Conservation (phyloP, 23 tunicate species). For the Botrylloides violaceus region DNA sequence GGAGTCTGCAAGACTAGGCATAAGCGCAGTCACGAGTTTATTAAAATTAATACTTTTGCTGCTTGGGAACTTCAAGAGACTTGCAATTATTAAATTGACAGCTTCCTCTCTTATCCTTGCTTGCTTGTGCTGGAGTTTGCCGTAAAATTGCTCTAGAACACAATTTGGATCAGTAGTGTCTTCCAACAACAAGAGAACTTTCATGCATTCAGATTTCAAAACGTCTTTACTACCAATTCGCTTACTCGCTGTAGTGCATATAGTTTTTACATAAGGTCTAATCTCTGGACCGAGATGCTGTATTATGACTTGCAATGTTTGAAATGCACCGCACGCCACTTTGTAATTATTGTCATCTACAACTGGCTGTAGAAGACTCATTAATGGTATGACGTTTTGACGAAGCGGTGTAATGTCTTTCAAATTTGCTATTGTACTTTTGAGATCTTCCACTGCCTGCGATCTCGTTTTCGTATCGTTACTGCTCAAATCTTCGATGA, state of each 20-base stretch:
- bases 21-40: slow-evolving; percentile 28
- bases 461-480: slow-evolving; percentile 28
- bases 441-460: slow-evolving; percentile 49
- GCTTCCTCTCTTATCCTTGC: slow-evolving; percentile 49
- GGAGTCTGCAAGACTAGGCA: slow-evolving; percentile 35
- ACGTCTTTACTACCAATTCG: slow-evolving; percentile 55
- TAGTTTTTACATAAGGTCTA: slow-evolving; percentile 21
- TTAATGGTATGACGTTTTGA: slow-evolving; percentile 34
- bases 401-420: slow-evolving; percentile 15
- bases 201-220: slow-evolving; percentile 46
- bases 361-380: slow-evolving; percentile 63
- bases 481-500: slow-evolving; percentile 32
- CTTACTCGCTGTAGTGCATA: slow-evolving; percentile 27
- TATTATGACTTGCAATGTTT: slow-evolving; percentile 29
- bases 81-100: slow-evolving; percentile 47
- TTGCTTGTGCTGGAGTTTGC: slow-evolving; percentile 38
- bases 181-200: slow-evolving; percentile 38
- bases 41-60: slow-evolving; percentile 15
- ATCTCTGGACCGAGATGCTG: slow-evolving; percentile 32
- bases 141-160: slow-evolving; percentile 57
- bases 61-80: slow-evolving; percentile 29
- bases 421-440: slow-evolving; percentile 15
- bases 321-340: slow-evolving; percentile 44
- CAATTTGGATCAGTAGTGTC: slow-evolving; percentile 23
- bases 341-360: slow-evolving; percentile 49